Evolutionary conservation across 2,888 invertebrate species (phyloP).

Genomic region (Ganaspis brasiliensis): DNA sequence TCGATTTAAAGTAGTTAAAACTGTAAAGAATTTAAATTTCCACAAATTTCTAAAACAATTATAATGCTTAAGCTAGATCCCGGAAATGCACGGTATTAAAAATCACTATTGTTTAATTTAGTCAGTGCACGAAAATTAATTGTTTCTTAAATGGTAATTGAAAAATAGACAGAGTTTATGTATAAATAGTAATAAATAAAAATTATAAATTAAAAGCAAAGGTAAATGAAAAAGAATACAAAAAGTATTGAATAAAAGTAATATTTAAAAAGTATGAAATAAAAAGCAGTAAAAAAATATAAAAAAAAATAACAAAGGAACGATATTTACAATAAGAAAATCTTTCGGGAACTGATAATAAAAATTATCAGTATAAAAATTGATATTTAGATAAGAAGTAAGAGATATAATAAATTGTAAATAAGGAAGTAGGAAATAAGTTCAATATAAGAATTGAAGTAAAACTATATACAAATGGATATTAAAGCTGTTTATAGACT

Average conservation of each 20-base stretch:
- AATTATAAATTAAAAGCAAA: no score
- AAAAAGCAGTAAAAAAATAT: neutral
- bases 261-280: no score
- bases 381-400: neutral
- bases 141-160: no score
- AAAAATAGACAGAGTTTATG: no score
- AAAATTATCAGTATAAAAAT: constrained; percentile 8
- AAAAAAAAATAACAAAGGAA: no score
- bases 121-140: neutral
- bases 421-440: constrained; percentile 16
- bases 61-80: neutral
- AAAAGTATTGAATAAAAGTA: no score
- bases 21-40: neutral
- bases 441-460: constrained; percentile 22
- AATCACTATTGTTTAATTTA: neutral
- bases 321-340: neutral
- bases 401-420: constrained; percentile 34
- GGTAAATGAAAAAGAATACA: no score
- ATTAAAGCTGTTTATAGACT: constrained; percentile 21
- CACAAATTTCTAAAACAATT: neutral
- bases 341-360: neutral
- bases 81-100: constrained; percentile 18
- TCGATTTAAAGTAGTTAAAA: neutral
- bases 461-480: constrained; percentile 54
- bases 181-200: no score